phyloP scores from a whole-genome alignment of 2,113 vertebrate species.

The Nansenia antarctica region DNA sequence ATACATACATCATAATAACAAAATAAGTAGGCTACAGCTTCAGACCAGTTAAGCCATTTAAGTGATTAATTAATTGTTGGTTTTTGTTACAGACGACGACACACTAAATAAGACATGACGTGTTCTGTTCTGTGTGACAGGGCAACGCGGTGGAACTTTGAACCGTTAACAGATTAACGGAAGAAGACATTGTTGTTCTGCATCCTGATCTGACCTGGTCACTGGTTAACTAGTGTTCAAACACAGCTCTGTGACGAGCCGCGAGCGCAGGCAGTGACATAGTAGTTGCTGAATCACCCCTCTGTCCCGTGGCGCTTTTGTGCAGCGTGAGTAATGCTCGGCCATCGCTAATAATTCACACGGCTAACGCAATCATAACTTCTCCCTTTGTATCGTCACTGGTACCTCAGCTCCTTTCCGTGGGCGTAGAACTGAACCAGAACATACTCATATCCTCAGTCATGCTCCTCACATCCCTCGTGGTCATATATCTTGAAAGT shows the following conservation, averaged over 20 bases:
- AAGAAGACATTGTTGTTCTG: neutral
- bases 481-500: too few relatives aligned
- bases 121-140: neutral
- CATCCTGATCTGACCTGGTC: slow-evolving; percentile 6
- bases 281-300: neutral
- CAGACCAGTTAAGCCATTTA: too few relatives aligned
- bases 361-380: neutral
- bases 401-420: neutral
- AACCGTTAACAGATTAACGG: too few relatives aligned
- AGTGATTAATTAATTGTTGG: too few relatives aligned
- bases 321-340: neutral
- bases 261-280: neutral
- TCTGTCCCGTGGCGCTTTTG: neutral
- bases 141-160: neutral
- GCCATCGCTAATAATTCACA: neutral
- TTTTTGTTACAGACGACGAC: too few relatives aligned
- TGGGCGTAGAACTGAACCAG: neutral
- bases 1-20: too few relatives aligned
- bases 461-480: too few relatives aligned
- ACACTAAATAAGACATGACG: neutral
- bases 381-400: neutral
- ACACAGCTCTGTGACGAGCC: neutral
- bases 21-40: too few relatives aligned
- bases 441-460: too few relatives aligned
- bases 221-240: slow-evolving; percentile 25